phyloP scores from a whole-genome alignment of 2,797 vertebrate genomes.

The Nyctalus aviator region DNA sequence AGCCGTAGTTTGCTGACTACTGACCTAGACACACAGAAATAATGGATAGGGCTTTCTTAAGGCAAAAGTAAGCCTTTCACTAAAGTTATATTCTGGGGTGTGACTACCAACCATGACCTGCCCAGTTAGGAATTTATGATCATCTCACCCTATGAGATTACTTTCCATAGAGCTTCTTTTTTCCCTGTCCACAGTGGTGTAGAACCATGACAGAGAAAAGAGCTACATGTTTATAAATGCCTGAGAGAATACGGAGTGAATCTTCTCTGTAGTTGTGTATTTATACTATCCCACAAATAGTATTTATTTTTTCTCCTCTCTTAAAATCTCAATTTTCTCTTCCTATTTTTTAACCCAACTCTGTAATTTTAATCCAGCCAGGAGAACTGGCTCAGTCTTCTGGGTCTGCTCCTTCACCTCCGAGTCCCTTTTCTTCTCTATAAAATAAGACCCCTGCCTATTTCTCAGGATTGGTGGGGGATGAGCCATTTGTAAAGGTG shows the following conservation, averaged over 20 bases:
- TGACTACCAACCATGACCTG: neutral
- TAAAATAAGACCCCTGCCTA: neutral
- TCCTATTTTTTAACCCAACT: neutral
- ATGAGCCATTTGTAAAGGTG: neutral
- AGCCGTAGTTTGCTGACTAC: too few relatives aligned
- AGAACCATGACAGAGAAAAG: neutral
- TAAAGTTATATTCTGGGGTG: neutral
- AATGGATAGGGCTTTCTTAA: neutral
- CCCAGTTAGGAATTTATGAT: neutral
- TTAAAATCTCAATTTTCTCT: constrained; percentile 17
- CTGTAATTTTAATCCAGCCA: neutral
- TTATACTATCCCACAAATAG: neutral
- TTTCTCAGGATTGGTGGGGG: neutral
- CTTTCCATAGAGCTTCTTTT: neutral
- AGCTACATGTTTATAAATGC: neutral
- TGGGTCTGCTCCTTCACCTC: neutral
- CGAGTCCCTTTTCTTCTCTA: neutral
- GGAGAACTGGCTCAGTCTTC: neutral
- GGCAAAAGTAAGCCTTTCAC: neutral
- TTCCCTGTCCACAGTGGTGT: neutral
- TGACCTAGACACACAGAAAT: neutral
- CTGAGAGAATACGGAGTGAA: neutral
- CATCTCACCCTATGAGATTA: neutral
- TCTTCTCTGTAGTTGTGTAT: neutral
- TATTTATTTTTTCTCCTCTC: constrained; percentile 10